Conservation (phyloP, 2,888 invertebrate species). For the Orgyia antiqua region DNA sequence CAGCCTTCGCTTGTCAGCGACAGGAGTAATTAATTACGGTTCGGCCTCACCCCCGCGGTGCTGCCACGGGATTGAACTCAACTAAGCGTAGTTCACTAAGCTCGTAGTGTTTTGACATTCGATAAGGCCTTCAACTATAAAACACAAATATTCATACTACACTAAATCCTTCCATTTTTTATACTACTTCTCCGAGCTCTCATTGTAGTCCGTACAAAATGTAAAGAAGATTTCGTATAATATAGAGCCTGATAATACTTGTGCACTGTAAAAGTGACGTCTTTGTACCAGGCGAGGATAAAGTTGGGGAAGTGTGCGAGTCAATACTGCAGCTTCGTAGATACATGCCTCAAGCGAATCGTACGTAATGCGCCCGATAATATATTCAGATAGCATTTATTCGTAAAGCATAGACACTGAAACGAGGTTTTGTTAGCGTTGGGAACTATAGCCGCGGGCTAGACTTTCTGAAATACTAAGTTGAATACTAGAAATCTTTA, state of each 20-base stretch:
- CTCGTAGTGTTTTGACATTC: slow-evolving; percentile 52
- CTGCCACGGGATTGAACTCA: slow-evolving; percentile 52
- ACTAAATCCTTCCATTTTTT: slow-evolving; percentile 12
- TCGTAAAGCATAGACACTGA: slow-evolving; percentile 58
- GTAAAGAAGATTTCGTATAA: slow-evolving; percentile 26
- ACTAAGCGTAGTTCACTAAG: slow-evolving; percentile 54
- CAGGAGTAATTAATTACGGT: slow-evolving; percentile 71
- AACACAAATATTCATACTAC: slow-evolving; percentile 12
- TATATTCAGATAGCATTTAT: slow-evolving; percentile 74
- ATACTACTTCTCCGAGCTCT: slow-evolving; percentile 19
- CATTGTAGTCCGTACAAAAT: slow-evolving; percentile 21
- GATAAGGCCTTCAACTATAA: slow-evolving; percentile 23
- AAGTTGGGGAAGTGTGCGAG: slow-evolving; percentile 55
- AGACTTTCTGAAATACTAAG: slow-evolving; percentile 41
- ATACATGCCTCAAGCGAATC: slow-evolving; percentile 64
- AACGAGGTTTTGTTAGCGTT: slow-evolving; percentile 62
- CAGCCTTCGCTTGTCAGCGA: slow-evolving; percentile 61
- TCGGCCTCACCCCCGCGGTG: slow-evolving; percentile 37
- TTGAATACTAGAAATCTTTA: not conserved
- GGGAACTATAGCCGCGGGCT: slow-evolving; percentile 49
- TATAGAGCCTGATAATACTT: slow-evolving; percentile 29
- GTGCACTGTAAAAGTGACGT: slow-evolving; percentile 32
- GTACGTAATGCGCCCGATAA: slow-evolving; percentile 70
- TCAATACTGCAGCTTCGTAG: slow-evolving; percentile 53
- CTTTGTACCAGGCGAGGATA: slow-evolving; percentile 46